Evolutionary conservation across 1,140 invertebrate species (phyloP).

Genomic region (Oscheius sp.): DNA sequence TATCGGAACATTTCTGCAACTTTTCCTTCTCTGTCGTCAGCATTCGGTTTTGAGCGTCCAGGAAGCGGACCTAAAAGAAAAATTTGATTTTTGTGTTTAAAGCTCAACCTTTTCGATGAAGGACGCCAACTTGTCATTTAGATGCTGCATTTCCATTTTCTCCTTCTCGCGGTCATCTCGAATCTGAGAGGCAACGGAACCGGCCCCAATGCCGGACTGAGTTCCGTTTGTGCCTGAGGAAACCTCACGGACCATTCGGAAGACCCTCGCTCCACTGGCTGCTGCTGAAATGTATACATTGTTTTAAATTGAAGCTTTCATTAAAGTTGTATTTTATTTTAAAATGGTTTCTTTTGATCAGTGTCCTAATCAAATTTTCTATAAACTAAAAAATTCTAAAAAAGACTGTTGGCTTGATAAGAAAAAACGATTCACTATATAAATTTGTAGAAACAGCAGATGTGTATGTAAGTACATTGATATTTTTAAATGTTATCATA

Average conservation of each 20-base stretch:
- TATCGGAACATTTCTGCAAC: conserved; percentile 63
- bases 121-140: conserved; percentile 64
- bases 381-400: too few relatives aligned
- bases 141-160: conserved; percentile 64
- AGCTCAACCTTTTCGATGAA: conserved; percentile 62
- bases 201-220: too few relatives aligned
- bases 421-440: too few relatives aligned
- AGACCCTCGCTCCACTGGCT: neutral
- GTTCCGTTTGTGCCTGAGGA: too few relatives aligned
- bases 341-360: too few relatives aligned
- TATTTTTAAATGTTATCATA: neutral
- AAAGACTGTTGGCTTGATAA: too few relatives aligned
- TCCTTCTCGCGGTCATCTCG: conserved; percentile 61
- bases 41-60: conserved; percentile 64
- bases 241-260: neutral
- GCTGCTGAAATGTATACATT: too few relatives aligned
- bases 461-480: too few relatives aligned
- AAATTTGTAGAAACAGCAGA: too few relatives aligned
- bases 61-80: conserved; percentile 63
- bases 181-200: neutral
- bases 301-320: too few relatives aligned
- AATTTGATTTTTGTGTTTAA: neutral
- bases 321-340: too few relatives aligned
- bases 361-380: too few relatives aligned
- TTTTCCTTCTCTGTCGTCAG: conserved; percentile 62